These are phyloP conservation scores for Psilopsiagon aymara DNA, from an alignment of 2,113 vertebrate species.

Conservation along the genomic window DNA sequence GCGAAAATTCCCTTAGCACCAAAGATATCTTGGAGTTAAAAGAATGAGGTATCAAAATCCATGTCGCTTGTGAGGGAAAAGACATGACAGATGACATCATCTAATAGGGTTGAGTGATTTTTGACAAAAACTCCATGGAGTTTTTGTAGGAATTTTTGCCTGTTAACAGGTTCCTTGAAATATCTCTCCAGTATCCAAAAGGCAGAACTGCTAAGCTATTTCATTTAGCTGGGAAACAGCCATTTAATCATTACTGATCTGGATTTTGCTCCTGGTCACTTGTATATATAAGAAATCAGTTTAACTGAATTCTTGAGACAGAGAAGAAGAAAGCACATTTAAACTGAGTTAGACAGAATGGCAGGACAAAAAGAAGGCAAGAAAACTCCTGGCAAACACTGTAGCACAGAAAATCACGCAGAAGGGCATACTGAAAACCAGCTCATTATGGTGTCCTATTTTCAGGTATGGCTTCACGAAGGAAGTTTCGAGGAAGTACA, in stretches of 20 bases:
- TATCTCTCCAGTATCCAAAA: not conserved
- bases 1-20: not conserved
- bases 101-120: not conserved
- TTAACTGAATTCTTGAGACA: not conserved
- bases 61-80: not conserved
- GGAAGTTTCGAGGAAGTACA: constrained; percentile 93
- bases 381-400: not conserved
- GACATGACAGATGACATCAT: not conserved
- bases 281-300: not conserved
- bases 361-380: not conserved
- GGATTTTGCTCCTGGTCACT: not conserved
- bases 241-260: not conserved
- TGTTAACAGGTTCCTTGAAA: not conserved
- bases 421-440: not conserved
- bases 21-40: not conserved
- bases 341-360: not conserved
- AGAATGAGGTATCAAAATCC: not conserved
- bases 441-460: constrained; percentile 35
- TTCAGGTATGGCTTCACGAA: constrained; percentile 95
- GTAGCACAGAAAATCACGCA: not conserved
- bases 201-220: not conserved
- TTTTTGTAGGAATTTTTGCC: not conserved
- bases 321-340: not conserved
- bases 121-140: not conserved
- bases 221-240: not conserved